Percentiles rank a stretch among this genome's conserved stretches.
Conservation (phyloP, 2,113 vertebrate genomes). For the Serinus canaria region DNA sequence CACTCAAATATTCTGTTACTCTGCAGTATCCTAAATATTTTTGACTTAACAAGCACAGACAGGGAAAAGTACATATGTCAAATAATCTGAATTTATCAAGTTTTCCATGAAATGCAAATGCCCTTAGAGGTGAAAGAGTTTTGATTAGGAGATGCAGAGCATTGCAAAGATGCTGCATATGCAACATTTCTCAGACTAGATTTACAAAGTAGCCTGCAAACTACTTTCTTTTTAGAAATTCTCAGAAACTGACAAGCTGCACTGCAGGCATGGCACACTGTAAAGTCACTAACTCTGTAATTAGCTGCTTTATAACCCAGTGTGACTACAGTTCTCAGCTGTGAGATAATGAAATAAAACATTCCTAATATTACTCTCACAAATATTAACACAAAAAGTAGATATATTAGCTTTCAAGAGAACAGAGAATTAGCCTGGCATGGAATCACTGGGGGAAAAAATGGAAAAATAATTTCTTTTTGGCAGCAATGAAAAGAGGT, state of each 20-base stretch:
- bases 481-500: background rate
- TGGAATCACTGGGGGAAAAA: background rate
- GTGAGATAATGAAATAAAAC: conserved; percentile 60
- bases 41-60: background rate
- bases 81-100: background rate
- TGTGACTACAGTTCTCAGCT: conserved; percentile 20
- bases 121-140: background rate
- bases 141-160: background rate
- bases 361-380: conserved; percentile 24
- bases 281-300: conserved; percentile 24
- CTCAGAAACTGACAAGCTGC: background rate
- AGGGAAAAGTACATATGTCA: background rate
- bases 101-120: conserved; percentile 5
- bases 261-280: background rate
- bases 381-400: conserved; percentile 21
- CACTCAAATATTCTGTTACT: background rate
- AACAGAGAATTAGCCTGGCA: conserved; percentile 28
- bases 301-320: conserved; percentile 43
- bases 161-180: background rate
- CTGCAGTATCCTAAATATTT: background rate
- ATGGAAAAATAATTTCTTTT: background rate
- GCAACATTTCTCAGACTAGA: background rate
- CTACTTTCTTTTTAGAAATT: background rate
- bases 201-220: background rate
- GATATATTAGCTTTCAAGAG: conserved; percentile 20